Conservation (phyloP, 1,140 invertebrate species). For the Temnothorax longispinosus region DNA sequence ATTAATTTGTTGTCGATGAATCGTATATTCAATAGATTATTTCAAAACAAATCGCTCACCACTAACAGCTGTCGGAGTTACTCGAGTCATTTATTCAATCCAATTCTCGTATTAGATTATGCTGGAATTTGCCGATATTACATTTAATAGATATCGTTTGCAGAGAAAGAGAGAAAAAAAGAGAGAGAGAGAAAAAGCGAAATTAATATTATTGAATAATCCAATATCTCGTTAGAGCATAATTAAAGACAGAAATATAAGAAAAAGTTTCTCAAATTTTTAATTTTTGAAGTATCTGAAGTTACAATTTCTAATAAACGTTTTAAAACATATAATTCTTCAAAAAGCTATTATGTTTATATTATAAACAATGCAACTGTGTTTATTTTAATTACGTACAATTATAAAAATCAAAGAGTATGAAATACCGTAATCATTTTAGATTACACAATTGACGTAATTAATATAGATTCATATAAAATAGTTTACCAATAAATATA, state of each 20-base stretch:
- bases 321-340: not conserved
- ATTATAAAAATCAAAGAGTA: not conserved
- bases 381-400: not conserved
- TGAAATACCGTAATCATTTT: not conserved
- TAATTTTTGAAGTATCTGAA: not conserved
- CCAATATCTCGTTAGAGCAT: not conserved
- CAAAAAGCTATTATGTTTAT: not conserved
- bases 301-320: not conserved
- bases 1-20: conserved; percentile 1
- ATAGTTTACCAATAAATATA: not conserved
- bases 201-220: not conserved
- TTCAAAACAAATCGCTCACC: conserved; percentile 21
- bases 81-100: conserved; percentile 19
- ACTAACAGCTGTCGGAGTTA: not conserved
- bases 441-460: not conserved
- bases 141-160: not conserved
- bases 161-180: not conserved
- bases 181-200: not conserved
- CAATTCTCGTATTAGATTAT: conserved; percentile 11
- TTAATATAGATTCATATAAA: not conserved
- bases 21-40: conserved; percentile 28
- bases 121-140: conserved; percentile 3
- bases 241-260: not conserved
- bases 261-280: not conserved
- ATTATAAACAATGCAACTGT: not conserved